Evolutionary conservation across 2,113 vertebrate genomes (phyloP).

Genomic region (Polyodon spathula): DNA sequence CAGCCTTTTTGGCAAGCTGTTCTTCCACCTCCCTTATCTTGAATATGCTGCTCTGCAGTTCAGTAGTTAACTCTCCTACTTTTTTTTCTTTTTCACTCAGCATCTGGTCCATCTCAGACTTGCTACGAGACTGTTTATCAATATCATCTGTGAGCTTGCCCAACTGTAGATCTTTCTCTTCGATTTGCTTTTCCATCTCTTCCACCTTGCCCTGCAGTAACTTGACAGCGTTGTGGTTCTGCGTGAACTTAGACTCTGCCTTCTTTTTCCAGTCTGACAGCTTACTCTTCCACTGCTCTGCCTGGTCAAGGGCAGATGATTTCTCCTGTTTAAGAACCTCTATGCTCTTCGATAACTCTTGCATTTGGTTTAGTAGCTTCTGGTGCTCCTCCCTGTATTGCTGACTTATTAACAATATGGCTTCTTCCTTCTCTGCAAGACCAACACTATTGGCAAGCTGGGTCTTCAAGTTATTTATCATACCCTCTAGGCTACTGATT

Average conservation of each 20-base stretch:
- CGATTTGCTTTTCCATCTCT: conserved; percentile 54
- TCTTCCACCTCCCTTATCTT: conserved; percentile 68
- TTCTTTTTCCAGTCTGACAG: conserved; percentile 73
- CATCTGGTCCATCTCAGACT: conserved; percentile 71
- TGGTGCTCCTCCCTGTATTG: conserved; percentile 55
- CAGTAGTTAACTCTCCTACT: conserved; percentile 54
- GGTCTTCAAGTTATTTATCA: conserved; percentile 58
- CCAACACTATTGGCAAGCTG: conserved; percentile 53
- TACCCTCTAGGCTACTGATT: conserved; percentile 54
- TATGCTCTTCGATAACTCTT: conserved; percentile 50
- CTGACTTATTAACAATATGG: conserved; percentile 57
- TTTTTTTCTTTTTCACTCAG: conserved; percentile 65
- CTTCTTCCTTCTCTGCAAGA: conserved; percentile 69
- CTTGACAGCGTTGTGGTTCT: conserved; percentile 61
- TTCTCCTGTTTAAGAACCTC: conserved; percentile 68
- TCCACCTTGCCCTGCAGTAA: conserved; percentile 68
- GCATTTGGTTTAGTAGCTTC: conserved; percentile 48
- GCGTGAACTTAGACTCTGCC: conserved; percentile 58
- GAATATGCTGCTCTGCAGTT: conserved; percentile 55
- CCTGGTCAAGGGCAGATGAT: conserved; percentile 58
- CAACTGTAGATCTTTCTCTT: conserved; percentile 64
- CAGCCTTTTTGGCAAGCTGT: conserved; percentile 51
- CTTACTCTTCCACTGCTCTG: conserved; percentile 51
- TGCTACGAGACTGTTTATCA: conserved; percentile 62
- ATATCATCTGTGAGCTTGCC: conserved; percentile 55